These are phyloP conservation scores for Bujurquina vittata DNA, from an alignment of 2,113 vertebrate species.

Conservation along the genomic window DNA sequence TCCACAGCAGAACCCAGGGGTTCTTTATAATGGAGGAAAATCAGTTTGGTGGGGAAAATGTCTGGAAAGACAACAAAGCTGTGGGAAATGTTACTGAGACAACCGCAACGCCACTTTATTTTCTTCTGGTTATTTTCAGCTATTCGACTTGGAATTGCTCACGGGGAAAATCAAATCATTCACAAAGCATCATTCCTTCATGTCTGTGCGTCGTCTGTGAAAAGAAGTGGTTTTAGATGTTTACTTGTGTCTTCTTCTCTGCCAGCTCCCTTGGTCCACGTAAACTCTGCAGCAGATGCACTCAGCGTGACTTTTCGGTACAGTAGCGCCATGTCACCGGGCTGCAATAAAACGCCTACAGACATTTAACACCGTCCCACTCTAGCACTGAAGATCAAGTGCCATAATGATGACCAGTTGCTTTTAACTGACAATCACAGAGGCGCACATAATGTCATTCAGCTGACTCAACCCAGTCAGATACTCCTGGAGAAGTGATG, in stretches of 20 bases:
- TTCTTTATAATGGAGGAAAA: slow-evolving; percentile 47
- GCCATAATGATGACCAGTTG: slow-evolving; percentile 3
- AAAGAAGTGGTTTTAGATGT: slow-evolving; percentile 42
- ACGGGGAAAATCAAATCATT: slow-evolving; percentile 47
- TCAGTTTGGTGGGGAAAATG: slow-evolving; percentile 29
- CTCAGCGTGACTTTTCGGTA: slow-evolving; percentile 30
- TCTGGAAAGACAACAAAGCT: slow-evolving; percentile 71
- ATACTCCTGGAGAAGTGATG: slow-evolving; percentile 32
- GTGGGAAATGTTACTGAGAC: slow-evolving; percentile 60
- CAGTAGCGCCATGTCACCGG: slow-evolving; percentile 18
- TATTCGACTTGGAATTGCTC: slow-evolving; percentile 18
- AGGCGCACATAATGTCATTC: slow-evolving; percentile 13
- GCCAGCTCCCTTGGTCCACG: slow-evolving; percentile 5
- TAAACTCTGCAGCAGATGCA: slow-evolving; percentile 43
- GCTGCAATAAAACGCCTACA: slow-evolving; percentile 27
- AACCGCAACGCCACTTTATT: slow-evolving; percentile 46
- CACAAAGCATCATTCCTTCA: slow-evolving; percentile 25
- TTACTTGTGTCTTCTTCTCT: slow-evolving; percentile 8
- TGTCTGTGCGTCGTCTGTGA: slow-evolving; percentile 26
- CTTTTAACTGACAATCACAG: slow-evolving; percentile 1
- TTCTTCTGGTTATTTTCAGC: slow-evolving; percentile 55
- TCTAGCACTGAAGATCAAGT: slow-evolving; percentile 3
- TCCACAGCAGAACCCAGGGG: slow-evolving; percentile 55
- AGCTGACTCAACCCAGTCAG: slow-evolving; percentile 19
- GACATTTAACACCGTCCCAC: slow-evolving; percentile 32